phyloP scores from a whole-genome alignment of 2,797 vertebrate species.

The Stomatorhinus walkeri region DNA sequence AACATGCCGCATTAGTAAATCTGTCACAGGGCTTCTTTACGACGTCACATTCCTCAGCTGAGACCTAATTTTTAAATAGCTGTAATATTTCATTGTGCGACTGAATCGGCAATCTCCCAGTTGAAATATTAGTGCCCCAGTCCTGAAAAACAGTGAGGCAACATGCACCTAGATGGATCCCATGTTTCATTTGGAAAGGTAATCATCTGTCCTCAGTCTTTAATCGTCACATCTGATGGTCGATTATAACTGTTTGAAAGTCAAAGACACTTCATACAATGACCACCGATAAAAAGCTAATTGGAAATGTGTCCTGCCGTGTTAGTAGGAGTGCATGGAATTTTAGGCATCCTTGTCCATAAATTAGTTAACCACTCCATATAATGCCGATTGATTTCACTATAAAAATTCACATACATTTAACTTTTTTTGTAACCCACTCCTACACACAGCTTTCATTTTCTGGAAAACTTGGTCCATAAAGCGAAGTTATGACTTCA shows the following conservation, averaged over 20 bases:
- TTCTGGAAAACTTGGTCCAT: constrained; percentile 45
- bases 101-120: background rate
- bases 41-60: constrained; percentile 2
- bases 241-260: background rate
- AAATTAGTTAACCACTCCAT: background rate
- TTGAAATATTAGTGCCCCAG: background rate
- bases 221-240: background rate
- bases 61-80: constrained; percentile 8
- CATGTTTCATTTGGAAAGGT: background rate
- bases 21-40: constrained; percentile 15
- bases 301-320: background rate
- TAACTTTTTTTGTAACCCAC: constrained; percentile 22
- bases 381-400: constrained; percentile 1
- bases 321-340: background rate
- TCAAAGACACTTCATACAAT: background rate
- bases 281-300: background rate
- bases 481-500: constrained; percentile 53
- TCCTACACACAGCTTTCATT: constrained; percentile 39
- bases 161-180: background rate
- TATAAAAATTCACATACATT: constrained; percentile 37
- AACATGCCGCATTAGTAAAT: constrained; percentile 18
- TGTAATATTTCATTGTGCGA: constrained; percentile 12
- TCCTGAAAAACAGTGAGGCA: background rate
- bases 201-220: background rate
- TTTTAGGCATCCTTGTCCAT: background rate